phyloP scores from a whole-genome alignment of 2,797 vertebrate species.

The Poeciliopsis infans region DNA sequence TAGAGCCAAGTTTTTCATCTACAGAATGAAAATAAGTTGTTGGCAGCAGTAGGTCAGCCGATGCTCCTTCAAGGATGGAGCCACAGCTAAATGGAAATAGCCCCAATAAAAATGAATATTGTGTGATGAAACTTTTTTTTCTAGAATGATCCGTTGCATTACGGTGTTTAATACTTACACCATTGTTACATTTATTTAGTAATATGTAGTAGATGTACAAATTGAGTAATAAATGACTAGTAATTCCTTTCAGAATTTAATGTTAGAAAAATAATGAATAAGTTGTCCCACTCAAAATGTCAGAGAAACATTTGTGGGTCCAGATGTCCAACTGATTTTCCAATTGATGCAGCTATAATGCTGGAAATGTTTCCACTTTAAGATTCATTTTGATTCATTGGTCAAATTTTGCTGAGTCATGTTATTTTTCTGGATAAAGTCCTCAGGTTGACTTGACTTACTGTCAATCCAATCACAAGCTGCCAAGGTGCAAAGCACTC shows the following conservation, averaged over 20 bases:
- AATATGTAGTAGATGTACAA: neutral
- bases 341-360: neutral
- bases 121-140: neutral
- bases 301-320: neutral
- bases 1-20: neutral
- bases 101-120: neutral
- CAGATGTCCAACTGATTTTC: neutral
- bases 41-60: neutral
- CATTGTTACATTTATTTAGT: neutral
- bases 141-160: neutral
- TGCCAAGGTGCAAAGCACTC: conserved; percentile 3
- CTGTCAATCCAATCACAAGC: neutral
- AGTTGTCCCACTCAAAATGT: neutral
- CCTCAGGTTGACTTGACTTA: neutral
- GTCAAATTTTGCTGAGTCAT: neutral
- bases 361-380: neutral
- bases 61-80: neutral
- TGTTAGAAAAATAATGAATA: neutral
- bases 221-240: neutral
- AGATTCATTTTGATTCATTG: neutral
- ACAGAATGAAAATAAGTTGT: neutral
- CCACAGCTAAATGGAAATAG: neutral
- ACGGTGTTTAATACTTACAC: neutral
- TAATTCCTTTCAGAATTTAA: neutral
- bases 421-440: neutral